Evolutionary conservation across 2,113 vertebrate species (phyloP), one percentile per base, ranked within the genome.

Genomic region (Ornithorhynchus anatinus): DNA sequence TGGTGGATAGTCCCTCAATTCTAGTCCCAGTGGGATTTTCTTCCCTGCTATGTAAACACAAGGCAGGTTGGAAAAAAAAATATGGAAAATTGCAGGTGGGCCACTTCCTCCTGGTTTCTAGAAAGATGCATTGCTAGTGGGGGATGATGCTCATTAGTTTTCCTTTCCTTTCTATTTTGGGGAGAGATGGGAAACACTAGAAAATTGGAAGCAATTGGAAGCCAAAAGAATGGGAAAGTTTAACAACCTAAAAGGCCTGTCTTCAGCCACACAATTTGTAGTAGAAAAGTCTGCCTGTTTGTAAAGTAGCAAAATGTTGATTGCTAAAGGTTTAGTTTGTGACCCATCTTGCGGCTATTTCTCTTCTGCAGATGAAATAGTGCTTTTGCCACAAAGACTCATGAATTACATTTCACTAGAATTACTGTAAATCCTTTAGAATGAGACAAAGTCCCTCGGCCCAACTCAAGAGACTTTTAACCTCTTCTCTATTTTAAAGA

Each of bases 171-270:
- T n/a, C n/a, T n/a, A n/a, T n/a, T n/a, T n/a, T n/a, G n/a, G n/a
- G n/a, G n/a, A n/a, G n/a, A n/a, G n/a, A n/a, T n/a, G n/a, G n/a
- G n/a, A n/a, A n/a, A n/a, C n/a, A n/a, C n/a, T n/a, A n/a, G n/a
- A n/a, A n/a, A n/a, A n/a, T n/a, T n/a, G n/a, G n/a, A n/a, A n/a
- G n/a, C n/a, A n/a, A n/a, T n/a, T n/a, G n/a, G n/a, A n/a, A n/a
- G n/a, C n/a, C n/a, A n/a, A n/a, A n/a, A n/a, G n/a, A n/a, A n/a
- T n/a, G n/a, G n/a, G n/a, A n/a, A n/a, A n/a, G n/a, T n/a, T n/a
- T n/a, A n/a, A n/a, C n/a, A n/a, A n/a, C 68, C 40, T 61, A 62
- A 61, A 47, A 75, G 7, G 31, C 61, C 78, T 78, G 59, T 57
- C 53, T 70, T 73, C 60, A 64, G 8, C 9, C 57, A 70, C n/a